Evolutionary conservation across 2,113 vertebrate genomes (phyloP).

Genomic region (Macrotis lagotis): DNA sequence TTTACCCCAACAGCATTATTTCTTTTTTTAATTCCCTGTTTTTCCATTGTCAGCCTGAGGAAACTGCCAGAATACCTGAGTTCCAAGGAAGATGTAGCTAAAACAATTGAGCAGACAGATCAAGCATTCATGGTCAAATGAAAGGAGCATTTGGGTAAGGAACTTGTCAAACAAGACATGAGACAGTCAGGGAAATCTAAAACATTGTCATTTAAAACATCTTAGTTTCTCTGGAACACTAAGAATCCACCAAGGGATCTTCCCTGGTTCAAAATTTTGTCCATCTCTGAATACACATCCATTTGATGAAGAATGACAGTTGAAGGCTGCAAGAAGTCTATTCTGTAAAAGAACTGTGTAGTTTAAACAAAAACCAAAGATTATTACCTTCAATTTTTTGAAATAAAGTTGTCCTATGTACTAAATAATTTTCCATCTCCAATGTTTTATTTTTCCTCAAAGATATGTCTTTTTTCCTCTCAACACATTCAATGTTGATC

Average conservation of each 20-base stretch:
- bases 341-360: too few species aligned
- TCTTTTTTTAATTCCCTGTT: neutral
- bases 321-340: neutral
- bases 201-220: neutral
- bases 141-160: slow-evolving; percentile 69
- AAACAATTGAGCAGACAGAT: slow-evolving; percentile 64
- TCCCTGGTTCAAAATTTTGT: neutral
- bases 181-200: neutral
- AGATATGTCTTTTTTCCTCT: too few species aligned
- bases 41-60: slow-evolving; percentile 52
- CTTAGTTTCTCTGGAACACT: neutral
- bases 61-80: slow-evolving; percentile 59
- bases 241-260: neutral
- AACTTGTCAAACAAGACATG: neutral
- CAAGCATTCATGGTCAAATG: slow-evolving; percentile 62
- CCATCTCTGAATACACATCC: neutral
- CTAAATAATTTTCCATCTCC: too few species aligned
- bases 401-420: too few species aligned
- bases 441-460: too few species aligned
- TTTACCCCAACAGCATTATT: neutral
- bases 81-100: slow-evolving; percentile 39
- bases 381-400: too few species aligned
- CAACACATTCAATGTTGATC: too few species aligned
- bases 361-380: too few species aligned
- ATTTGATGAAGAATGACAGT: neutral